Base-by-base conservation (phyloP, 1,140 invertebrate genomes). In the Aradophagus sp. region DNA sequence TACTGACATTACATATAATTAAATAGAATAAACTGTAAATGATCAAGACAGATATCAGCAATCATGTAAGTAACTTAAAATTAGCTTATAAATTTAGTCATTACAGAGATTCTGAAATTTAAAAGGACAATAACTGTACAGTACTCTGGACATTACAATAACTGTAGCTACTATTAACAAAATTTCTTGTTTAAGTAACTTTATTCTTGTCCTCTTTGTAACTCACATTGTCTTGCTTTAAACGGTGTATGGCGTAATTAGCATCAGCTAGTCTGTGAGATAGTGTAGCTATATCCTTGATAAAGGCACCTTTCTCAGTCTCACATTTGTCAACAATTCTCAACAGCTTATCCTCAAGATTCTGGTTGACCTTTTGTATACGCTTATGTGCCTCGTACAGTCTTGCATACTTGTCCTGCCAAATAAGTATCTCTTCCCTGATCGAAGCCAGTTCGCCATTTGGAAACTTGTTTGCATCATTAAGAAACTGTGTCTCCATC, bases 291-390 rank as follows among this genome's bases (percentile, higher is more conserved):
- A 97, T 90, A 84, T 98, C 95, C 84, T 92, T 91, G 5, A 94
- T 95, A 59, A 98, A 87, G 69, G 91, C 89, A 76, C 89, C 91
- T 84, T 97, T 96, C 80, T 98, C 96, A 58, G 91, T 92, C 84
- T 97, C 95, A 88, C 93, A 96, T 79, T 94, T 92, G 84, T 97
- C 95, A 11, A 97, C 96, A 79, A 98, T 91, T 85, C 93, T 94
- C 36, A 98, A 86, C 38, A 98, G 85, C 82, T 98, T 98, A 80
- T 98, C 96, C 86, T 98, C 96, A 67, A 98, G 87, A 75, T 92
- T 93, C 87, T 98, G 95, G 85, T 99, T 99, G 16, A 98, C 92
- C 86, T 94, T 96, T 82, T 98, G 96, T 26, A 98, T 90, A 76
- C 95, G 91, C 80, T 96, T 95, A 78, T 98, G 95, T 53, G 95